These are phyloP conservation scores for Galerucella nymphaeae DNA, from an alignment of 2,888 invertebrate species.

Conservation along the genomic window DNA sequence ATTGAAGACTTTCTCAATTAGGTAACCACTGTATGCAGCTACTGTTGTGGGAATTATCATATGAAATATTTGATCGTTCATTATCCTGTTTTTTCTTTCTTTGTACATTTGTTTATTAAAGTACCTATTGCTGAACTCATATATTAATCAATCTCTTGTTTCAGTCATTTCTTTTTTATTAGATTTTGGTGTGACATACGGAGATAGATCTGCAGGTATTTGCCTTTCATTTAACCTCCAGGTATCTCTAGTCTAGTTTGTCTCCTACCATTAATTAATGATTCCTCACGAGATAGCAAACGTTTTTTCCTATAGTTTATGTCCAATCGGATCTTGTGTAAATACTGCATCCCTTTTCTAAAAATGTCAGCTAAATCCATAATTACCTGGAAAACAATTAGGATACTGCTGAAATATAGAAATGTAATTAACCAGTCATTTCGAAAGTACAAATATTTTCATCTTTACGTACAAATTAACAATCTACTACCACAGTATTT, in stretches of 20 bases:
- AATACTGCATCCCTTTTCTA: conserved; percentile 36
- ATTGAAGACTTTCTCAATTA: no score
- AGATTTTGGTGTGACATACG: conserved; percentile 36
- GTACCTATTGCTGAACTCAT: no score
- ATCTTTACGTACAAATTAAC: neutral
- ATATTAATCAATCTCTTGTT: neutral
- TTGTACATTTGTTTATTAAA: no score
- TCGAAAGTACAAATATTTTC: neutral
- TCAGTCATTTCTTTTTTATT: conserved; percentile 17
- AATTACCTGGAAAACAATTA: conserved; percentile 7
- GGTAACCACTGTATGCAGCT: no score
- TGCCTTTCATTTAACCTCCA: conserved; percentile 40
- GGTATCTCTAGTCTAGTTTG: conserved; percentile 44
- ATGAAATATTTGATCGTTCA: no score
- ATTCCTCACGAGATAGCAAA: conserved; percentile 25
- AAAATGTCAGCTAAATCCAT: conserved; percentile 43
- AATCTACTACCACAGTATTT: neutral
- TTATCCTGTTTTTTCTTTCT: conserved; percentile 53
- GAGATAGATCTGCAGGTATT: conserved; percentile 44
- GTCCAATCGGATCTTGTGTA: conserved; percentile 38
- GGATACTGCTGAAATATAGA: neutral
- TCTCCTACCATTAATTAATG: conserved; percentile 32
- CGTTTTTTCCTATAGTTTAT: conserved; percentile 43
- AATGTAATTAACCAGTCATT: neutral
- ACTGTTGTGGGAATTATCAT: no score